Percentiles rank a stretch among this genome's conserved stretches.
Conservation (phyloP, 2,113 vertebrate species). For the Calidris pugnax region DNA sequence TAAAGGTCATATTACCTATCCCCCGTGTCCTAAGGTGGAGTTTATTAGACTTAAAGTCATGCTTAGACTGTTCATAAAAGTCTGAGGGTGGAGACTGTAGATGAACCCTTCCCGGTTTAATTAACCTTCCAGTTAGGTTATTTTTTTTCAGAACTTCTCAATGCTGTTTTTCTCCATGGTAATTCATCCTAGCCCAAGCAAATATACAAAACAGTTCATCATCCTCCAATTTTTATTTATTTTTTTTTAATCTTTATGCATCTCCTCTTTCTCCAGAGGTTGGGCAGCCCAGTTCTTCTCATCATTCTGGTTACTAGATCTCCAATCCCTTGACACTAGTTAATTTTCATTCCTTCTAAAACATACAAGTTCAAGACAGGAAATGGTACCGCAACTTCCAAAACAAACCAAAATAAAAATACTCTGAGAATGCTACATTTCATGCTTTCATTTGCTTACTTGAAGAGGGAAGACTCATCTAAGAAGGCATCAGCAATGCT, state of each 20-base stretch:
- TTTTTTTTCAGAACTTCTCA: background rate
- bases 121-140: background rate
- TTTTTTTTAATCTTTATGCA: background rate
- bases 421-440: background rate
- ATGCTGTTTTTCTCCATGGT: background rate
- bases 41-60: background rate
- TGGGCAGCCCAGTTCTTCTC: background rate
- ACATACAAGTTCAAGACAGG: background rate
- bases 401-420: background rate
- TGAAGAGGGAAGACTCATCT: background rate
- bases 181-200: background rate
- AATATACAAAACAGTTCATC: background rate
- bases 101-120: background rate
- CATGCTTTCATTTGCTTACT: background rate
- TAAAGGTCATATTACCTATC: background rate
- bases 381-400: background rate
- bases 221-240: background rate
- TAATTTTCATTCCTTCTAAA: background rate
- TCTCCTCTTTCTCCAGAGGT: background rate
- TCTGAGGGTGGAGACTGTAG: background rate
- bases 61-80: background rate
- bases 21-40: fast-evolving
- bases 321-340: background rate
- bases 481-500: background rate
- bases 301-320: background rate